Evolutionary conservation across 2,797 vertebrate species (phyloP), one percentile per base, ranked within the genome.

Genomic region (Rallus crepitans): DNA sequence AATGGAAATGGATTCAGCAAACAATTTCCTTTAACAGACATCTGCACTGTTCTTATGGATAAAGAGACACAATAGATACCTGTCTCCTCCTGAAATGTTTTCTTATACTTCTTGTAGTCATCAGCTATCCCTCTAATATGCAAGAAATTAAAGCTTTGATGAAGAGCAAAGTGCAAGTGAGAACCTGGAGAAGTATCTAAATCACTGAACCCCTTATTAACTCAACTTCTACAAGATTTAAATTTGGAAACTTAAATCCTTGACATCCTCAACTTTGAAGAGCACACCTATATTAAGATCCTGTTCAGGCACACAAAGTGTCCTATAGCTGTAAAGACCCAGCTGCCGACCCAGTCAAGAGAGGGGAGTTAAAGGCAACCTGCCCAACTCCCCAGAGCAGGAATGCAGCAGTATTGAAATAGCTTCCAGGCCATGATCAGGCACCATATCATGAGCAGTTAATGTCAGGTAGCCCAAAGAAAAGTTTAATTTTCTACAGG

Each of bases 321-420:
- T 75, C 31, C 55, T 48, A 45, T 47, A 89, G 40, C 63, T 77
- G 66, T 70, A 93, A 94, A 95, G 95, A 89, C 14, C 10, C 30
- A 80, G 39, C 79, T 83, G 28, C 13, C 0, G 0, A 66, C 45
- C n/a, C 35, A 37, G 0, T 56, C 55, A 52, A 12, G n/a, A 42
- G 19, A 15, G 1, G 10, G 12, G 21, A 82, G 47, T n/a, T 35
- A 73, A 73, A 81, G 15, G n/a, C 55, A 56, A 47, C 57, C 72
- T 72, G 31, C 35, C 66, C 60, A 48, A 9, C 6, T n/a, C n/a
- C 18, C 3, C 30, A 73, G 18, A 77, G 47, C 28, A 64, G 86
- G 70, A 77, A 85, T 12, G 13, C 9, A 37, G 64, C 52, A 77
- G 14, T 23, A 53, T 1, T 25, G 24, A 59, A 60, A 89, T 1